Conservation (phyloP, 2,888 invertebrate species). For the Junonia oenone region DNA sequence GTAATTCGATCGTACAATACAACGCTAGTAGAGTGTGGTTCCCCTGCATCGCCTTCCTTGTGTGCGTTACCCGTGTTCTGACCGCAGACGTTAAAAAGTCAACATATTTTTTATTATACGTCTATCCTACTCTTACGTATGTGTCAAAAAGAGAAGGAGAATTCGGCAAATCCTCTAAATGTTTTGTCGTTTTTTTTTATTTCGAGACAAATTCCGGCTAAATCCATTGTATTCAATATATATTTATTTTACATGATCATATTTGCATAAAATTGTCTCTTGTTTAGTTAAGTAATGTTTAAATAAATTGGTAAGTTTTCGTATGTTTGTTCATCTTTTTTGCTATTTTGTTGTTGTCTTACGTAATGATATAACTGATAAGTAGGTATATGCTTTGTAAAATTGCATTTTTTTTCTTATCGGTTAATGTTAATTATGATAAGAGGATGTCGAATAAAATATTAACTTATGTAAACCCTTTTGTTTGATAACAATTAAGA, state of each 20-base stretch:
- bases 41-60: conserved; percentile 19
- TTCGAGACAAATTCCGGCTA: conserved; percentile 1
- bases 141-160: not conserved
- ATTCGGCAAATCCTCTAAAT: not conserved
- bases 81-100: conserved; percentile 4
- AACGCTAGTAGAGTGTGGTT: conserved; percentile 7
- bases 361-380: no score
- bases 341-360: not conserved
- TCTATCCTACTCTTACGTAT: conserved; percentile 7
- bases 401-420: not conserved
- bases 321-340: not conserved
- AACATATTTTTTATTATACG: conserved; percentile 7
- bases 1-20: conserved; percentile 36
- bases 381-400: not conserved
- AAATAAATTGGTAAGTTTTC: not conserved
- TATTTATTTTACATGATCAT: not conserved
- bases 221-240: not conserved
- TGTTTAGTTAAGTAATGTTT: not conserved
- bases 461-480: not conserved
- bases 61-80: conserved; percentile 21
- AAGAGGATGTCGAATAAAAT: not conserved
- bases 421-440: conserved; percentile 2
- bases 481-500: not conserved
- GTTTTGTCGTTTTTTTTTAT: not conserved
- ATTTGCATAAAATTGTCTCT: not conserved